Evolutionary conservation across 2,113 vertebrate genomes (phyloP), one percentile per base, ranked within the genome.

Genomic region (Percopsis transmontana): DNA sequence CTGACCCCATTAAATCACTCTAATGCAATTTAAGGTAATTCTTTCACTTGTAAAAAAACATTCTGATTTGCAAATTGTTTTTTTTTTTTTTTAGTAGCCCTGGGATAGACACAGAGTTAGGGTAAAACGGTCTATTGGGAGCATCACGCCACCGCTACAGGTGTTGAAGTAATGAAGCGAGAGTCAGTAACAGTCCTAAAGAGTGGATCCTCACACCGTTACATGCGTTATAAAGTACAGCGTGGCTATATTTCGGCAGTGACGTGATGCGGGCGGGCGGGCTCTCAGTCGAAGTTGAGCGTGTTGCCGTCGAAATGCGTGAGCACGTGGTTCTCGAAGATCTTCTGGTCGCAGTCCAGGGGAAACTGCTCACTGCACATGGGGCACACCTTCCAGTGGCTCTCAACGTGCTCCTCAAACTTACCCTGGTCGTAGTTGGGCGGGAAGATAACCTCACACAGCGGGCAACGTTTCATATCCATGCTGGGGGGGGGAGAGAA

Each of bases 351-450:
- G 0, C 94, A 98, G 91, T 99, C 95, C 0, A 96, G 96, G 0
- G 96, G 94, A 85, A 99, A 99, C 92, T 99, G 97, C 91, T 98
- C 94, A 0, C 94, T 94, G 93, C 97, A 99, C 96, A 99, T 96
- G 13, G 97, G 97, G 69, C 97, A 99, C 72, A 96, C 96, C 85
- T 99, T 99, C 97, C 97, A 99, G 92, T 99, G 97, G 77, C 96
- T 98, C 88, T 99, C 96, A 24, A 99, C 97, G 0, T 99, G 97
- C 41, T 97, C 96, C 87, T 97, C 97, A 18, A 99, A 99, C 86
- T 98, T 98, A 79, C 88, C 93, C 94, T 99, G 97, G 71, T 98
- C 95, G 0, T 98, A 99, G 91, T 98, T 97, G 0, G 97, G 97
- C 1, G 97, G 97, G 80, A 99, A 99, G 93, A 96, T 95, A 75